Percentiles rank a stretch among this genome's conserved stretches.
These are phyloP conservation scores for Saimiri boliviensis DNA, from an alignment of 2,113 vertebrate species.

Conservation along the genomic window DNA sequence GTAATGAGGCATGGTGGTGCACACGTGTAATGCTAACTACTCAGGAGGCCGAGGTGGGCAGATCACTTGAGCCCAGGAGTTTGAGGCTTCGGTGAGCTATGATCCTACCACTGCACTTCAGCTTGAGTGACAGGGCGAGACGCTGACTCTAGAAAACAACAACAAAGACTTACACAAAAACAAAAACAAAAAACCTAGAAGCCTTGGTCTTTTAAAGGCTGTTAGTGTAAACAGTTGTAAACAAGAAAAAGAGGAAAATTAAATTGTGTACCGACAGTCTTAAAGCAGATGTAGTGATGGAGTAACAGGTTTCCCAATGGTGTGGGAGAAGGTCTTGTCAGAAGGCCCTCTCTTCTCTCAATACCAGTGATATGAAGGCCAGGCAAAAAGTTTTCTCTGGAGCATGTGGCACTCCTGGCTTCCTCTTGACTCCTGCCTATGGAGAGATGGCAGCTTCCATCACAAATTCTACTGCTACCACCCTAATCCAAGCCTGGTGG, in stretches of 20 bases:
- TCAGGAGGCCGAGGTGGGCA: not conserved
- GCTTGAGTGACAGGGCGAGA: not conserved
- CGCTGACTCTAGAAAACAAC: not conserved
- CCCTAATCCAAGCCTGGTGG: not conserved
- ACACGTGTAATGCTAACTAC: no score
- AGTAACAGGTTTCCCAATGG: not conserved
- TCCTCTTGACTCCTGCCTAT: not conserved
- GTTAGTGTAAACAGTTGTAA: not conserved
- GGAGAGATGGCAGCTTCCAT: not conserved
- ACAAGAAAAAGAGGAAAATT: not conserved
- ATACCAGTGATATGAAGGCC: not conserved
- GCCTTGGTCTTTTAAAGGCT: not conserved
- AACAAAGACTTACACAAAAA: not conserved
- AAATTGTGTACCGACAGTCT: not conserved
- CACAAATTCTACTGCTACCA: not conserved
- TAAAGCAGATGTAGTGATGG: not conserved
- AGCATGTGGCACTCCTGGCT: accelerated
- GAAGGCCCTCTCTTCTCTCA: not conserved
- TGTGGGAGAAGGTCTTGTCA: not conserved
- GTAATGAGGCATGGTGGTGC: no score
- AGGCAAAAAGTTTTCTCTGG: not conserved
- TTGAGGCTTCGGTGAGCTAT: not conserved
- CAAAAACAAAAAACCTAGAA: not conserved
- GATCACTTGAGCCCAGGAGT: not conserved
- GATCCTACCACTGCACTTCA: not conserved